A percentile compares a stretch with the other conserved stretches of the same genome.
These are phyloP conservation scores for Gallinago media DNA, from an alignment of 2,113 vertebrate genomes.

Conservation along the genomic window DNA sequence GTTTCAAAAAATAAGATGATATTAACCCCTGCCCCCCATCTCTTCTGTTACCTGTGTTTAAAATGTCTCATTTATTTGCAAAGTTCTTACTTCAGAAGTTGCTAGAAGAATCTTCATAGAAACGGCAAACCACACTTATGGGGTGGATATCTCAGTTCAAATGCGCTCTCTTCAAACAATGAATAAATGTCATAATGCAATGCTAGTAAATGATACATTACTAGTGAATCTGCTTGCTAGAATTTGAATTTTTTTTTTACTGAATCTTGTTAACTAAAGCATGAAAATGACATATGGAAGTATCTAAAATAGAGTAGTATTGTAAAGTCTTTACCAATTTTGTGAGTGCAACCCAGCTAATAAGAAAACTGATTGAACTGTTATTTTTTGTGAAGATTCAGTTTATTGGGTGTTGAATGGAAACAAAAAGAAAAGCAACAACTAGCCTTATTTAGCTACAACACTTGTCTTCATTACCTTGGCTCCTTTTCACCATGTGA, in stretches of 20 bases:
- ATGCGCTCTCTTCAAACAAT: background rate
- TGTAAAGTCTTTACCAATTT: background rate
- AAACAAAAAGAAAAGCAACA: background rate
- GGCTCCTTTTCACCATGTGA: background rate
- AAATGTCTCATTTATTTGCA: background rate
- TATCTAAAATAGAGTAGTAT: background rate
- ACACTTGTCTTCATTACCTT: background rate
- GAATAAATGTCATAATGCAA: background rate
- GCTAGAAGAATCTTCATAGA: background rate
- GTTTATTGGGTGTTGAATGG: background rate
- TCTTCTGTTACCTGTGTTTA: background rate
- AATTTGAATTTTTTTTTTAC: background rate
- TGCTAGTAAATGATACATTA: background rate
- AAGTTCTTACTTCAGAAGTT: background rate
- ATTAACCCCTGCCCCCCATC: fast-evolving
- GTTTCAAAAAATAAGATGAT: background rate
- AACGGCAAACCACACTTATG: background rate
- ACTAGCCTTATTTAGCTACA: background rate
- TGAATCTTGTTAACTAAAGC: background rate
- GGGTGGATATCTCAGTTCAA: background rate
- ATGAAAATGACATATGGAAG: background rate
- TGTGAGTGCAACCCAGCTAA: fast-evolving
- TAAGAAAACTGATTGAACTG: background rate
- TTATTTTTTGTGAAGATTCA: background rate
- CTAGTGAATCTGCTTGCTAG: background rate